Base-by-base conservation (phyloP, 2,888 invertebrate genomes). In the Scrobipalpa atriplicella region DNA sequence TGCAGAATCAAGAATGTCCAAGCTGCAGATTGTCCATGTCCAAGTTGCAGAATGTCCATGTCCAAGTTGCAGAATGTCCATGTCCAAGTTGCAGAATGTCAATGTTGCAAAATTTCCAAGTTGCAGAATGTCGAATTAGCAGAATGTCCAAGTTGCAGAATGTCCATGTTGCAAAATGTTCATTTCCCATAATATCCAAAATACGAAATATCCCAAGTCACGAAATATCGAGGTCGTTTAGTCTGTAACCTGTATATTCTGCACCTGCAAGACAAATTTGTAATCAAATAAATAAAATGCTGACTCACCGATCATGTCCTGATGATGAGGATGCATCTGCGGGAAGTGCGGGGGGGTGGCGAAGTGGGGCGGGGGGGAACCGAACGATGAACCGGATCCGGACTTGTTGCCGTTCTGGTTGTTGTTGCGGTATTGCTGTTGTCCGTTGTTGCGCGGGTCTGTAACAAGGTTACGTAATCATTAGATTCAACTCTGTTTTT, bases 301-400 rank as follows among this genome's bases (percentile, higher is more conserved):
- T 11, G 11, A 66, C 81, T 81, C 77, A 91, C 92, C 89, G 66
- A 92, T 83, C 90, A 92, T 91, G 77, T 90, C 94, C 78, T 91
- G 93, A 78, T 85, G 90, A 77, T 92, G 94, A 74, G 90, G 92
- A 73, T 93, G 93, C 83, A 92, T 90, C 73, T 90, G 90, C 6
- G 89, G 86, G 73, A 89, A 91, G 72, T 91, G 92, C 29, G 90
- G 86, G 51, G 90, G 88, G 21, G 90, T 86, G 66, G 91, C 89
- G 70, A 89, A 91, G 73, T 92, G 93, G 13, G 93, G 92, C 62
- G 92, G 93, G n/a, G 92, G 92, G 8, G 93, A 93, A 62, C 92
- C 91, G 67, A 88, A 92, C 1, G 92, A 90, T 11, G 92, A 90
- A 41, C 92, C 90, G 0, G 90, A 90, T 36, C 90, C 90, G 52